Evolutionary conservation across 2,113 vertebrate species (phyloP), one percentile per base, ranked within the genome.

Genomic region (Calyptommatus sinebrachiatus): DNA sequence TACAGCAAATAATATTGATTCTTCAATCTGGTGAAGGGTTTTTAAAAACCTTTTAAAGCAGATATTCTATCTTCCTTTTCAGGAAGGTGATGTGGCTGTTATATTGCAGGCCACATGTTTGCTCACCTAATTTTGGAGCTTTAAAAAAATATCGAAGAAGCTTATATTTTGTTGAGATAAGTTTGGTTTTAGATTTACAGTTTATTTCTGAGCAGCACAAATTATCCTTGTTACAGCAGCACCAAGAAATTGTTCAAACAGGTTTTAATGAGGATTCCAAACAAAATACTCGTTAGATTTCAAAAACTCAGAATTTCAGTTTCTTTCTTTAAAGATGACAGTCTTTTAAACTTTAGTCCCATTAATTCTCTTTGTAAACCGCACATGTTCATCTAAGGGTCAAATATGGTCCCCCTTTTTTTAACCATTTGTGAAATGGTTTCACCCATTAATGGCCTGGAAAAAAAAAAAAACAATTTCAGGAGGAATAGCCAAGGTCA

Each of bases 1-100:
- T 82, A 80, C 72, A 79, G 22, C 29, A 86, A 16, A 28, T 22
- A 85, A 82, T 73, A 48, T 41, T 79, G 60, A 82, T 81, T 89
- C 82, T 87, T 28, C 81, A 86, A 88, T 4, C 1, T 62, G 70
- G 26, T 5, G 80, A 68, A 31, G 4, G 2, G 8, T 80, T 45
- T 73, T 1, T 57, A 72, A 70, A 2, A 2, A 72, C 80, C 77
- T 76, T 65, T 79, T 79, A 74, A 77, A 0, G 0, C 35, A 2
- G 79, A 14, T 74, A 1, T 7, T 72, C 20, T 74, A 26, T 22
- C 7, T 4, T 48, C 48, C 48, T 20, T 18, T 45, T 65, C 71
- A 78, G 18, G 45, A 84, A 83, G 20, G 1, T 46, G 26, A 28
- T 28, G 67, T 1, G 6, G 3, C 16, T 60, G 4, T 61, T 77